phyloP scores from a whole-genome alignment of 2,888 invertebrate species.

The Tenthredo livida region DNA sequence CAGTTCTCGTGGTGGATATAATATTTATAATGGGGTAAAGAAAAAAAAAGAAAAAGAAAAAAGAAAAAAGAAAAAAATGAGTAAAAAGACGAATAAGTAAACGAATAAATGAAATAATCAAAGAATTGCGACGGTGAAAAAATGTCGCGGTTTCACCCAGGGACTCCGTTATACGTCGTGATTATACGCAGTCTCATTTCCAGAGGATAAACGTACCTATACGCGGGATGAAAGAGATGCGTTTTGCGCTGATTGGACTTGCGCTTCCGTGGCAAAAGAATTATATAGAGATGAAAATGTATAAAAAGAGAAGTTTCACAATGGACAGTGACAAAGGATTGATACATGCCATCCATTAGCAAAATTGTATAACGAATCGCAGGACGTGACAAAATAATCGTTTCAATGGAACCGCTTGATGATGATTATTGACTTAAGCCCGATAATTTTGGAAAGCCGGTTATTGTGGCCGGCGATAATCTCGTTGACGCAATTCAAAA shows the following conservation, averaged over 20 bases:
- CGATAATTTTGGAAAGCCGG: slow-evolving; percentile 9
- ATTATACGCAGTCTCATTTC: background rate
- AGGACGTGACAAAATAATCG: slow-evolving; percentile 7
- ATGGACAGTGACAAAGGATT: slow-evolving; percentile 17
- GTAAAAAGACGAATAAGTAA: background rate
- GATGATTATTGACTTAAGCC: background rate
- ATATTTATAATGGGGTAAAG: background rate
- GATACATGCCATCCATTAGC: slow-evolving; percentile 28
- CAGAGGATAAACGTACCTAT: background rate
- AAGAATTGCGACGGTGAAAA: background rate
- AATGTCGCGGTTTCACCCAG: background rate
- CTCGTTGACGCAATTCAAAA: slow-evolving; percentile 5
- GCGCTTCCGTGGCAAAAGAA: background rate
- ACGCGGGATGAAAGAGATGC: background rate
- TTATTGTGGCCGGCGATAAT: slow-evolving; percentile 14
- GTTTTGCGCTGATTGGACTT: slow-evolving; percentile 18
- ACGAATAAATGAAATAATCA: slow-evolving; percentile 21
- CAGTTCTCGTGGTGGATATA: background rate
- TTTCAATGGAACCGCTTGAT: background rate
- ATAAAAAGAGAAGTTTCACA: background rate
- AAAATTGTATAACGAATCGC: slow-evolving; percentile 23
- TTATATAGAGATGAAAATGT: background rate
- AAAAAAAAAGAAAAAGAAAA: background rate
- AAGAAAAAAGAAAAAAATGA: background rate
- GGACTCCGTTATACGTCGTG: background rate